Evolutionary conservation across 2,888 invertebrate genomes (phyloP).

Genomic region (Diaprepes abbreviatus): DNA sequence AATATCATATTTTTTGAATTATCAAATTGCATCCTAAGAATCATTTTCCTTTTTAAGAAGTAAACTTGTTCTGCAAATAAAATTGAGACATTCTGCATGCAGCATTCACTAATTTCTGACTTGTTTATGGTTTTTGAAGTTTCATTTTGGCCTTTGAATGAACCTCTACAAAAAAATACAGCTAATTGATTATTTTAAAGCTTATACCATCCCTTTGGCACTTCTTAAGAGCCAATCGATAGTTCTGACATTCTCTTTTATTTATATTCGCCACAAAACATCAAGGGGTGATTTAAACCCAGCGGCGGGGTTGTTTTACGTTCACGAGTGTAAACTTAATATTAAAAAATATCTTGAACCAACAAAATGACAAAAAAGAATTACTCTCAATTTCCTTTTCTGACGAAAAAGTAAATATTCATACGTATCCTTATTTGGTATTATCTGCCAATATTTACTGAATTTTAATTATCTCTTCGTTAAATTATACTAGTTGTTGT

Average conservation of each 20-base stretch:
- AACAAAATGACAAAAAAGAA: no score
- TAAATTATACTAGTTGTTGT: no score
- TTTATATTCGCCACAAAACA: constrained; percentile 47
- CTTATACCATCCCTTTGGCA: constrained; percentile 34
- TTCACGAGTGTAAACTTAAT: no score
- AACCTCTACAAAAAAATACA: background rate
- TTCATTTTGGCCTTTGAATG: no score
- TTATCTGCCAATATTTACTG: no score
- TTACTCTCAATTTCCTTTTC: no score
- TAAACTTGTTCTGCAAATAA: constrained; percentile 24
- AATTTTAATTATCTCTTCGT: no score
- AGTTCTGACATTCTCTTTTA: constrained; percentile 46
- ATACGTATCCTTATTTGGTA: no score
- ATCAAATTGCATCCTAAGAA: background rate
- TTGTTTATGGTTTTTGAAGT: no score
- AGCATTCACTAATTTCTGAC: no score
- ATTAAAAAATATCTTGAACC: no score
- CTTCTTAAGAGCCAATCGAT: constrained; percentile 39
- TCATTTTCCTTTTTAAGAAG: constrained; percentile 23
- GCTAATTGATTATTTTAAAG: constrained; percentile 34
- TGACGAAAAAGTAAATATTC: no score
- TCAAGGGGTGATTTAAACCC: constrained; percentile 46
- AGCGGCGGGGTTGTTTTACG: constrained; percentile 38
- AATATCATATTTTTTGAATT: background rate
- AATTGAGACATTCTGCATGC: constrained; percentile 22